A percentile compares a stretch with the other conserved stretches of the same genome.
These are phyloP conservation scores for Emydura subglobosa DNA, from an alignment of 2,113 vertebrate species.

Conservation along the genomic window DNA sequence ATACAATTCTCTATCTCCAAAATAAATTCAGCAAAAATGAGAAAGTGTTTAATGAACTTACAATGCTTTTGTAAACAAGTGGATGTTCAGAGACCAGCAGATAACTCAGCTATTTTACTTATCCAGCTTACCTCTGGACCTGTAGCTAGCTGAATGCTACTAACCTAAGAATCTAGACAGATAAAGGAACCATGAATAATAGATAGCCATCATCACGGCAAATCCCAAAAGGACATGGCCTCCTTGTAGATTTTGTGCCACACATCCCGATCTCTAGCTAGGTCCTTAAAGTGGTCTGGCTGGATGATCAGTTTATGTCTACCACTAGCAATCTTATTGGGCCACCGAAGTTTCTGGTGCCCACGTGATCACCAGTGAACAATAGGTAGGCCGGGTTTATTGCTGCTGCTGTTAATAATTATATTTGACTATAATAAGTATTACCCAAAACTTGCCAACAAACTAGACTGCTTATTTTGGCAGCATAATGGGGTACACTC, in stretches of 20 bases:
- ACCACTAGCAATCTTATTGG: no score
- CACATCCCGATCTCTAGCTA: no score
- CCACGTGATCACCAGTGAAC: no score
- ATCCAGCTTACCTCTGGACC: neutral
- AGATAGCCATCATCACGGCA: neutral
- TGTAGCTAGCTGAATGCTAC: neutral
- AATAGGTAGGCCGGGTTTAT: neutral
- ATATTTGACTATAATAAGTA: no score
- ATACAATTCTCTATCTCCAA: neutral
- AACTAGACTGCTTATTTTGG: neutral
- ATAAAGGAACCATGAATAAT: neutral
- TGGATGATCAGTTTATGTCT: no score
- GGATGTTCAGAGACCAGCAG: neutral
- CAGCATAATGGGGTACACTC: neutral
- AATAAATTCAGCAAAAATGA: neutral
- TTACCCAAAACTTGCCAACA: neutral
- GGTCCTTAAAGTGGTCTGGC: no score
- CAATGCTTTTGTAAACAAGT: neutral
- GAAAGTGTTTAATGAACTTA: neutral
- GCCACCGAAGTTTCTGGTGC: no score
- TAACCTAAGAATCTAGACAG: no score
- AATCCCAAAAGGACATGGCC: no score
- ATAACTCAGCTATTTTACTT: neutral
- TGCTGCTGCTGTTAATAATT: neutral
- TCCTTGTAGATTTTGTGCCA: no score